Evolutionary conservation across 1,140 invertebrate species (phyloP).

Genomic region (Stegodyphus mimosarum): DNA sequence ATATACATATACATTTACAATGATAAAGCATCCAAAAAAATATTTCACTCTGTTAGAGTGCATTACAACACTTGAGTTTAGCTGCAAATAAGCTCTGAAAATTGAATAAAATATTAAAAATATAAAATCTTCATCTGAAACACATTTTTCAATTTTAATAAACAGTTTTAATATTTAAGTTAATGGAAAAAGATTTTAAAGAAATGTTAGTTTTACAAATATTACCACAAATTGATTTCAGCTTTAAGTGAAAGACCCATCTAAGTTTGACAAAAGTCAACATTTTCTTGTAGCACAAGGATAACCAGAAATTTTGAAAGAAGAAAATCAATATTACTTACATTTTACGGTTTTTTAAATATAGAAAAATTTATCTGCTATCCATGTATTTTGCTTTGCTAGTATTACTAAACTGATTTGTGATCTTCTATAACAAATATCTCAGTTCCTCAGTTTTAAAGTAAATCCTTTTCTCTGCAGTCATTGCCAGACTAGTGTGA

Average conservation of each 20-base stretch:
- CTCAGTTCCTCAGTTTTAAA: no score
- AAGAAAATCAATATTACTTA: no score
- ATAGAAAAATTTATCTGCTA: no score
- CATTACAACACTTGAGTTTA: constrained; percentile 29
- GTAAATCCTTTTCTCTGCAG: no score
- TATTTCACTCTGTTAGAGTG: constrained; percentile 8
- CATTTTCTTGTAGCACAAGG: not conserved
- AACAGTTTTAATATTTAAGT: not conserved
- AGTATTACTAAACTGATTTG: no score
- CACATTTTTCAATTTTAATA: not conserved
- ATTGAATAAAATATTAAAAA: constrained; percentile 17
- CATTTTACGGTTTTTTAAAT: no score
- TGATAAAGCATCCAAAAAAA: constrained; percentile 37
- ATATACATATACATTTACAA: constrained; percentile 28
- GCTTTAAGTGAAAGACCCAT: not conserved
- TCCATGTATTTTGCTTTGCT: no score
- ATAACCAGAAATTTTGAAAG: no score
- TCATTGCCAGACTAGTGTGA: no score
- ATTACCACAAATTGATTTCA: not conserved
- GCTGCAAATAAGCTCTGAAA: constrained; percentile 43
- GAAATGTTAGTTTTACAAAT: not conserved
- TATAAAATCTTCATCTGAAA: not conserved
- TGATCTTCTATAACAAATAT: no score
- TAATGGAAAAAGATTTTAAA: not conserved
- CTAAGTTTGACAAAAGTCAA: not conserved